Conservation (phyloP, 2,113 vertebrate genomes). For the Maccullochella peelii region DNA sequence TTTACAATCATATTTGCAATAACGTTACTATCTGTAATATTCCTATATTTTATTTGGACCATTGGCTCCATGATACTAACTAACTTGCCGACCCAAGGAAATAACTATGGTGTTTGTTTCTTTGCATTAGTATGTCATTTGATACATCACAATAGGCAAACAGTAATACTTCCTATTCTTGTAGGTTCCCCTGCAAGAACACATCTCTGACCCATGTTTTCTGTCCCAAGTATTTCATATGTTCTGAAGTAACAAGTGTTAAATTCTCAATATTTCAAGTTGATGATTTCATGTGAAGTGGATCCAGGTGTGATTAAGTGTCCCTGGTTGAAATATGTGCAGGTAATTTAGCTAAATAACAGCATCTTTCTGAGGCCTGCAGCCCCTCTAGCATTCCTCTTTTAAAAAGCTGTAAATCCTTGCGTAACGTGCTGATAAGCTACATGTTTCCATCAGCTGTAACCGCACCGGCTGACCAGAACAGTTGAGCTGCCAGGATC, state of each 20-base stretch:
- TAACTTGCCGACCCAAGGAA: too few relatives aligned
- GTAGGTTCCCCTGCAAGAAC: neutral
- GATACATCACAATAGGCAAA: neutral
- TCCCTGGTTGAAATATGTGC: neutral
- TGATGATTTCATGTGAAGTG: neutral
- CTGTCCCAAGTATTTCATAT: too few relatives aligned
- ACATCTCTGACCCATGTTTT: neutral
- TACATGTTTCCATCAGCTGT: conserved; percentile 9
- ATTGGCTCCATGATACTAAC: too few relatives aligned
- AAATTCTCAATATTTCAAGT: neutral
- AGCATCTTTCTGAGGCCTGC: neutral
- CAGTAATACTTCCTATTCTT: neutral
- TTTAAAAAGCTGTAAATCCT: conserved; percentile 10
- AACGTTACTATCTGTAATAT: too few relatives aligned
- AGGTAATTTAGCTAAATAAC: neutral
- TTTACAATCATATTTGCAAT: too few relatives aligned
- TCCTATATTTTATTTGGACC: too few relatives aligned
- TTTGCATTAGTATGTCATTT: too few relatives aligned
- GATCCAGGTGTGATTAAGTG: neutral
- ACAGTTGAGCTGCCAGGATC: conserved; percentile 25
- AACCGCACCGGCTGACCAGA: neutral
- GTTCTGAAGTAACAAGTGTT: neutral
- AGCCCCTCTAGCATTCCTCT: neutral
- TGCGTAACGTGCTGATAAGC: conserved; percentile 9
- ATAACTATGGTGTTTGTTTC: too few relatives aligned